Base-by-base conservation (phyloP, 2,797 vertebrate genomes). In the Rhinophrynus dorsalis region DNA sequence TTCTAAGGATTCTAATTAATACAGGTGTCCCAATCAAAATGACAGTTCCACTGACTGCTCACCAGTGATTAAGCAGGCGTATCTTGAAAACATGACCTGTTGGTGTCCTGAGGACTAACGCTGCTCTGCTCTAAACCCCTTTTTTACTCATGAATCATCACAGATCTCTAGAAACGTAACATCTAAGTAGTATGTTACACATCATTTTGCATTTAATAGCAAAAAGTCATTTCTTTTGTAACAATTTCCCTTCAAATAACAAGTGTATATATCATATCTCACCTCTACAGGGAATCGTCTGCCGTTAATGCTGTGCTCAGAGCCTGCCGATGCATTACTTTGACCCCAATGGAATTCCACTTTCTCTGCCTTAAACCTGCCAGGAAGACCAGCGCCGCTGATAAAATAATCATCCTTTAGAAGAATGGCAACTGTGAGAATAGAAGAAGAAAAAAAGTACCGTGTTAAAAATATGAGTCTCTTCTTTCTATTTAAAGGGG, bases 331-430 rank as follows among this genome's bases (percentile, higher is more conserved):
- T 59, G 92, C 95, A 1, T 97, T 97, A 85, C 90, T 97, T 29
- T 96, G 94, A 62, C 96, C 96, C 96, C 96, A 98, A 76, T 98
- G 96, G 82, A 98, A 98, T 79, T 98, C 95, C 68, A 98, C 94
- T 86, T 97, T 98, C 80, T 97, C 96, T 0, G 94, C 96, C 78
- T 96, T 97, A 84, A 98, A 97, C 79, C 95, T 91, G 45, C 95
- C 95, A 0, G 96, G 95, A 44, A 98, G 82, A 15, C 94, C 96
- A 0, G 94, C 96, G 17, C 96, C 96, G 0, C 92, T 92, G 79
- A 98, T 88, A 77, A 96, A 98, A 85, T 97, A 98, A 78, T 98
- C 93, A 11, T 97, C 95, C 82, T 97, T 97, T 82, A 98, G 85
- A 71, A 97, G 91, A 73, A 98, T 94, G 76, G 95, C 94, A 80